phyloP scores from a whole-genome alignment of 2,113 vertebrate species.

The Sisor rabdophorus region DNA sequence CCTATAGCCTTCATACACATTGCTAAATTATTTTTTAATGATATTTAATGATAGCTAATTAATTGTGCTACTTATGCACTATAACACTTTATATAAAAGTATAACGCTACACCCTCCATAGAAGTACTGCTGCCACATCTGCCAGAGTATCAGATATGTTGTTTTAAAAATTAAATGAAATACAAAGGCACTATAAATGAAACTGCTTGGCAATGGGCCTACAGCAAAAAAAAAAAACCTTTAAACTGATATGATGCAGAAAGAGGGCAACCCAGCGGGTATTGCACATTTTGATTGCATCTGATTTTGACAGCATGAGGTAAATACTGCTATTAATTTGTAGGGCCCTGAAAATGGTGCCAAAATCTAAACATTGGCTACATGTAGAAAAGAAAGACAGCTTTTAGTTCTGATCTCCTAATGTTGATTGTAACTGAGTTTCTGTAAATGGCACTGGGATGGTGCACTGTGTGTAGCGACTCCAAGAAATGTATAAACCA shows the following conservation, averaged over 20 bases:
- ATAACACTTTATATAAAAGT: neutral
- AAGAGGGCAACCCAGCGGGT: neutral
- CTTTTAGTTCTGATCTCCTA: neutral
- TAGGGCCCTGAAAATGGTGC: neutral
- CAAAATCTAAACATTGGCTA: neutral
- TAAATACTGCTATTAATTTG: neutral
- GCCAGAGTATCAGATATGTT: neutral
- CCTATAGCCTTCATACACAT: neutral
- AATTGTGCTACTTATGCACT: neutral
- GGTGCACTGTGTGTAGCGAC: neutral
- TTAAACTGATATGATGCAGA: neutral
- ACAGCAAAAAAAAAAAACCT: neutral
- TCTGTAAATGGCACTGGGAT: neutral
- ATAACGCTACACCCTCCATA: neutral
- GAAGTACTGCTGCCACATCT: neutral
- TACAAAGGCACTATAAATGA: neutral
- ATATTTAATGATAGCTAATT: neutral
- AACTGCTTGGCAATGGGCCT: neutral
- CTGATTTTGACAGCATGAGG: neutral
- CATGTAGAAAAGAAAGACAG: neutral
- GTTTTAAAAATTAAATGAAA: neutral
- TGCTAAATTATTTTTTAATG: neutral
- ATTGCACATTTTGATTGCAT: neutral
- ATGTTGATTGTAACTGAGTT: neutral
- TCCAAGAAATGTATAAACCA: no score